Percentiles rank a stretch among this genome's conserved stretches.
These are phyloP conservation scores for Amiota minor DNA, from an alignment of 2,888 invertebrate species.

Conservation along the genomic window DNA sequence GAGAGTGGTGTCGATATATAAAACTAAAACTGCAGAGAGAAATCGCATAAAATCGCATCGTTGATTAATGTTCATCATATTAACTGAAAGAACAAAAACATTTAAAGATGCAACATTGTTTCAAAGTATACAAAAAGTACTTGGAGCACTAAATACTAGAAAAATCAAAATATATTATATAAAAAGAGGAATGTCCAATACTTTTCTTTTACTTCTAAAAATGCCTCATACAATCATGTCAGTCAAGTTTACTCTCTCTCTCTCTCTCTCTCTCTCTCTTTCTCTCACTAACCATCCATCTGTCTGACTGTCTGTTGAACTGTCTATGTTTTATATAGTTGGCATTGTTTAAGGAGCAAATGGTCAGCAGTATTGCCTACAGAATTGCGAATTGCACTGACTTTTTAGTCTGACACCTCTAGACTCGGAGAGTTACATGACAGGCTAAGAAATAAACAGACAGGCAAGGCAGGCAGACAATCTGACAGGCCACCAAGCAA, in stretches of 20 bases:
- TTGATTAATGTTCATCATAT: too few species aligned
- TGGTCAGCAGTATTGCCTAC: constrained; percentile 21
- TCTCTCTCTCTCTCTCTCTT: too few species aligned
- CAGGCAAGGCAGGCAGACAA: not conserved
- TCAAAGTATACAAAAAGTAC: too few species aligned
- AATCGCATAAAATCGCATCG: too few species aligned
- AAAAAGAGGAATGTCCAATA: constrained; percentile 2
- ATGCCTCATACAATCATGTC: not conserved
- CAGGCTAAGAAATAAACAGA: not conserved
- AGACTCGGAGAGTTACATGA: constrained; percentile 7
- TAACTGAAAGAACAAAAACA: too few species aligned
- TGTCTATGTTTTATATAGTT: not conserved
- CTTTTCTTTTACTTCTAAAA: not conserved
- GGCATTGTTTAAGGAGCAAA: not conserved
- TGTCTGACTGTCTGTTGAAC: not conserved
- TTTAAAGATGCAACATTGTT: too few species aligned
- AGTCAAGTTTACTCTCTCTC: too few species aligned
- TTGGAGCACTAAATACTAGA: too few species aligned
- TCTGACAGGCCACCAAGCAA: not conserved
- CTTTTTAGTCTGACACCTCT: constrained; percentile 20
- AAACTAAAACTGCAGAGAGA: too few species aligned
- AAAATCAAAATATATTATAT: too few species aligned
- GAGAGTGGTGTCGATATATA: too few species aligned
- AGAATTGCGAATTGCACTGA: constrained; percentile 8
- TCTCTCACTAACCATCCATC: not conserved